These are phyloP conservation scores for Anguilla pacifica DNA, from an alignment of 2,797 vertebrate species.

Conservation along the genomic window DNA sequence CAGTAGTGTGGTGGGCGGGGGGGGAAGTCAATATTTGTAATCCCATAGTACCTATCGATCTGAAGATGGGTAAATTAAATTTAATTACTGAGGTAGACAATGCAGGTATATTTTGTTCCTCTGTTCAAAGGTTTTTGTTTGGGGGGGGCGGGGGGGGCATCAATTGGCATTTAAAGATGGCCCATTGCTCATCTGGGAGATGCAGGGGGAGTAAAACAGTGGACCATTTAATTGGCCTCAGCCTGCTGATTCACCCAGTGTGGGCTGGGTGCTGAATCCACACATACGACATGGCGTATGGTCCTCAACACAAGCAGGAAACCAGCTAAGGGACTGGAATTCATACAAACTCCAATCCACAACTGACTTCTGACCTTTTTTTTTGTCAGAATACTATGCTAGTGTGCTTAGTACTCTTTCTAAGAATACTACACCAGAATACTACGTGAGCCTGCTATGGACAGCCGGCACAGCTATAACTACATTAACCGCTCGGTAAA, in stretches of 20 bases:
- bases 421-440: too few relatives aligned
- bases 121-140: conserved; percentile 54
- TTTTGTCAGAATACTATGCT: too few relatives aligned
- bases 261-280: background rate
- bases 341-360: background rate
- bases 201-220: background rate
- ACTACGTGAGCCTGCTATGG: too few relatives aligned
- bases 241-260: conserved; percentile 46
- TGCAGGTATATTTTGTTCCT: conserved; percentile 76
- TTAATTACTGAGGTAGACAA: conserved; percentile 83
- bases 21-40: conserved; percentile 65
- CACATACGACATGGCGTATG: too few relatives aligned
- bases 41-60: conserved; percentile 80
- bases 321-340: background rate
- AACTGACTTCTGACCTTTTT: too few relatives aligned
- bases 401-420: too few relatives aligned
- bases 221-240: conserved; percentile 34
- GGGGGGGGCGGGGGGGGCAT: conserved; percentile 43
- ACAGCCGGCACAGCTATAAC: too few relatives aligned
- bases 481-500: too few relatives aligned
- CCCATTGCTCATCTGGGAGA: conserved; percentile 51
- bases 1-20: conserved; percentile 12
- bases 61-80: conserved; percentile 72
- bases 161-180: conserved; percentile 63
- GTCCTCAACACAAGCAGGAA: background rate